These are phyloP conservation scores for Zosterops lateralis DNA, from an alignment of 2,113 vertebrate genomes.

Conservation along the genomic window DNA sequence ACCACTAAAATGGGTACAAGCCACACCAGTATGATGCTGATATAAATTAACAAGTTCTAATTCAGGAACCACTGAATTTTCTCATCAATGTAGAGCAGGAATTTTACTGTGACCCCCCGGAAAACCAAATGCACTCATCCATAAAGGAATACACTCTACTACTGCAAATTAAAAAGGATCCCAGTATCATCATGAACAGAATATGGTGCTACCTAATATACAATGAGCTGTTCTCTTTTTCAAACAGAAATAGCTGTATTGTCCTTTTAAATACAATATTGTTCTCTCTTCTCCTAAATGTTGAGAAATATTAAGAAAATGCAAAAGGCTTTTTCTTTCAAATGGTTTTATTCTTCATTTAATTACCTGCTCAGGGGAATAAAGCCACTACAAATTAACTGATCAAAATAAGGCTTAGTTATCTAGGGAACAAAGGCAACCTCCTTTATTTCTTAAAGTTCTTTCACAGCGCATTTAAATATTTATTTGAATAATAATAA, in stretches of 20 bases:
- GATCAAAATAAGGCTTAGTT: neutral
- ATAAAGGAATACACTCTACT: neutral
- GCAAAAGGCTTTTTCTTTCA: neutral
- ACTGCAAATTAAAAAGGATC: neutral
- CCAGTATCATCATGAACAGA: neutral
- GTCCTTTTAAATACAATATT: neutral
- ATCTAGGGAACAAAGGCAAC: neutral
- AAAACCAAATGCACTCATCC: neutral
- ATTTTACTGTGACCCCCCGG: neutral
- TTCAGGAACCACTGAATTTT: neutral
- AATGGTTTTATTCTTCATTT: neutral
- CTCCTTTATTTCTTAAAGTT: neutral
- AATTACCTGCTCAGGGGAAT: neutral
- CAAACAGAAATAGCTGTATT: neutral
- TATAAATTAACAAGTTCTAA: neutral
- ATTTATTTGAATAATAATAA: neutral
- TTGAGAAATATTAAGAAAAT: neutral
- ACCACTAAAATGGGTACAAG: neutral
- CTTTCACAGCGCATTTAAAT: neutral
- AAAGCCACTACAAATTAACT: neutral
- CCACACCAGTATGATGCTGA: neutral
- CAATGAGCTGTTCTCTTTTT: neutral
- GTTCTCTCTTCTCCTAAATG: neutral
- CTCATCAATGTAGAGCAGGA: accelerated
- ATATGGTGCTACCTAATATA: neutral